Base-by-base conservation (phyloP, 2,888 invertebrate genomes). In the Suillia variegata region DNA sequence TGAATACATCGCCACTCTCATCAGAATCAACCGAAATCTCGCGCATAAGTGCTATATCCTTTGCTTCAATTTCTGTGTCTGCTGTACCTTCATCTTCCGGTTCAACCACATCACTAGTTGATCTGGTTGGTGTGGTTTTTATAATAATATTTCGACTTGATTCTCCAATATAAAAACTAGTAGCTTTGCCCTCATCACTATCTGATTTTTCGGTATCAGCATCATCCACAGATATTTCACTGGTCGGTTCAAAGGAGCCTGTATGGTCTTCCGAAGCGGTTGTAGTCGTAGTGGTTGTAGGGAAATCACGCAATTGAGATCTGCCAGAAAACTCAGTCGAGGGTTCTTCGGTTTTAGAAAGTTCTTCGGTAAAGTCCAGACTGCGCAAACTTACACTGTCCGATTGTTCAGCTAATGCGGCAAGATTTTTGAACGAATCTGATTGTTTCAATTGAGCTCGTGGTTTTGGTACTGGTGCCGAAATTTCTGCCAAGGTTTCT, bases 101-200 rank as follows among this genome's bases (percentile, higher is more conserved):
- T n/a, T 58, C 18, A 4, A 20, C 5, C 2, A 45, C 13, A 18
- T 45, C 54, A 20, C 62, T 38, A 3, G 71, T 69, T 4, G 73
- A 65, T 26, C 69, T 74, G 8, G 74, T 69, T 1, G 69, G 69
- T 20, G 76, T 70, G 1, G 81, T 78, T 65, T 80, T 82, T 2
- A 64, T 79, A 24, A 82, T 82, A 1, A 82, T 73, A 70, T 82
- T 81, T 1, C 71, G 72, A 54, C 82, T 82, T 1, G 81, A 82
- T 63, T 82, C 82, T 1, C 82, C 82, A 45, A 82, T 82, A 58
- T 82, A 82, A 50, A 82, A 81, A 57, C 80, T 79, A 0, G 79
- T 78, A 45, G 67, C 64, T 42, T 76, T 71, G n/a, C 63, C 65
- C 6, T 69, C 74, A 2, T 10, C n/a, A 17, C 65, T 62, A 18